phyloP scores from a whole-genome alignment of 2,797 vertebrate species.

The Arctocebus calabarensis region DNA sequence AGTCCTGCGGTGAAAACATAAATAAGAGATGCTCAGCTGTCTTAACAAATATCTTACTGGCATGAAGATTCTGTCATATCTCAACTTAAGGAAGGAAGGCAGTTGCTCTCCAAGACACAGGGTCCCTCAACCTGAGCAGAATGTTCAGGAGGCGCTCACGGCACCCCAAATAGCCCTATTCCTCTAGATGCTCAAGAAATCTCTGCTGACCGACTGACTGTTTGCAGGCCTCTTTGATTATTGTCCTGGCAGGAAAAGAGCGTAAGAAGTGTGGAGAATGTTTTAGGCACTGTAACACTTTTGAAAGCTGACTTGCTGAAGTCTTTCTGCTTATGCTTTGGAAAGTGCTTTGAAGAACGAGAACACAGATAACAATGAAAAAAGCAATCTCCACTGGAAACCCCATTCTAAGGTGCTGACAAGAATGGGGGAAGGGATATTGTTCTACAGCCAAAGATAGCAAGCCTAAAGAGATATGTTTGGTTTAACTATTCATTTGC shows the following conservation, averaged over 20 bases:
- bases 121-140: background rate
- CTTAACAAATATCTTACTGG: conserved; percentile 51
- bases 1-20: background rate
- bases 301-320: conserved; percentile 47
- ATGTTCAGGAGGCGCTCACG: background rate
- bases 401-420: background rate
- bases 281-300: background rate
- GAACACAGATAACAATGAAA: background rate
- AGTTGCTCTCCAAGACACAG: background rate
- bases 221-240: background rate
- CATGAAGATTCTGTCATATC: background rate
- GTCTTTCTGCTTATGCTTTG: conserved; percentile 27
- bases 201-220: background rate
- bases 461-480: conserved; percentile 24
- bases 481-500: background rate
- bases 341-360: background rate
- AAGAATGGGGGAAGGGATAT: conserved; percentile 18
- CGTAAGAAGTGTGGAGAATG: background rate
- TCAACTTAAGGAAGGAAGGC: conserved; percentile 17
- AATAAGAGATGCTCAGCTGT: background rate
- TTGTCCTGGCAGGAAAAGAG: background rate
- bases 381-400: background rate
- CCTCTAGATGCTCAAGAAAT: background rate
- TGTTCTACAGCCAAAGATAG: background rate
- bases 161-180: background rate